Evolutionary conservation across 2,113 vertebrate species (phyloP).

Genomic region (Semnornis frantzii): DNA sequence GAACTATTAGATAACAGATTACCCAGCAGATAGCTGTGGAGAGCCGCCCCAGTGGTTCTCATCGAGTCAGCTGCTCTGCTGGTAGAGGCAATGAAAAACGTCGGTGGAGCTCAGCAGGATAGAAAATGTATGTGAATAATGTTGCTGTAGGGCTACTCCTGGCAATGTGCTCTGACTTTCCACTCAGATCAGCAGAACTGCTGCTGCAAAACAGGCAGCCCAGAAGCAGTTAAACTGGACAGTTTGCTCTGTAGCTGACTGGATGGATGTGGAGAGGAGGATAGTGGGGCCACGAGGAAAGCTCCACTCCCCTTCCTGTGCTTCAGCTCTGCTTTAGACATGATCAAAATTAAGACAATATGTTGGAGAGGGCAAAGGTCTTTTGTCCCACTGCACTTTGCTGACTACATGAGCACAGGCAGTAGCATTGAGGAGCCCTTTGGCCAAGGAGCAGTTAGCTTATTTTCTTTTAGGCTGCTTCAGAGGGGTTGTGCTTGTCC

Average conservation of each 20-base stretch:
- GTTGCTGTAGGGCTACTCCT: not conserved
- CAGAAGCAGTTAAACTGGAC: not conserved
- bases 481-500: not conserved
- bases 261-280: not conserved
- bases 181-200: not conserved
- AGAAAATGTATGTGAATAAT: not conserved
- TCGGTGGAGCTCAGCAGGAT: not conserved
- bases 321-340: not conserved
- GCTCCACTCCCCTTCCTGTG: not conserved
- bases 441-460: not conserved
- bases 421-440: not conserved
- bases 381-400: fast-evolving
- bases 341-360: not conserved
- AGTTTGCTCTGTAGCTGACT: fast-evolving
- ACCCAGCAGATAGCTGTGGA: not conserved
- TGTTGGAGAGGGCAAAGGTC: fast-evolving
- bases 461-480: not conserved
- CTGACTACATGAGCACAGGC: not conserved
- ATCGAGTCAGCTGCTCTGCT: not conserved
- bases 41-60: not conserved
- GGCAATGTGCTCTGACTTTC: not conserved
- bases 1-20: constrained; percentile 5
- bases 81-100: not conserved
- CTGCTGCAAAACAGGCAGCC: not conserved
- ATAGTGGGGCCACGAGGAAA: not conserved